A percentile compares a stretch with the other conserved stretches of the same genome.
Conservation (phyloP, 2,888 invertebrate genomes). For the Hirtodrosophila cameraria region DNA sequence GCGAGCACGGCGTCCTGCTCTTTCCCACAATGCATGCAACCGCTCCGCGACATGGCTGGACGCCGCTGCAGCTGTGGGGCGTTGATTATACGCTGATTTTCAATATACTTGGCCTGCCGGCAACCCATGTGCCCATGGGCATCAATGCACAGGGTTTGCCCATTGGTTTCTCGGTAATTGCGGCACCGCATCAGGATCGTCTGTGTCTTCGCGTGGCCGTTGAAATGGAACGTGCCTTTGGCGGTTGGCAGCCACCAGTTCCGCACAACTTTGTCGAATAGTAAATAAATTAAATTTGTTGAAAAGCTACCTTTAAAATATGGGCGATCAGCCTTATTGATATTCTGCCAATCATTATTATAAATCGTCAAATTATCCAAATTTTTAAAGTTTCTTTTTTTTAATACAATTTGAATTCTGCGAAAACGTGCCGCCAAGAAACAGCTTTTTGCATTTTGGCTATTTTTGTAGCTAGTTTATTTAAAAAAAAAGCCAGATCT, state of each 20-base stretch:
- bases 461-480: too few species aligned
- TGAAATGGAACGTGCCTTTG: constrained; percentile 91
- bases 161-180: constrained; percentile 91
- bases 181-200: constrained; percentile 90
- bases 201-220: constrained; percentile 92
- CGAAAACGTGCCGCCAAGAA: too few species aligned
- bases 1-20: constrained; percentile 89
- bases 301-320: too few species aligned
- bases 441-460: too few species aligned
- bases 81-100: constrained; percentile 79
- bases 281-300: not conserved
- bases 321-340: too few species aligned
- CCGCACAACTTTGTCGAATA: constrained; percentile 14
- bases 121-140: constrained; percentile 90
- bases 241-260: constrained; percentile 90
- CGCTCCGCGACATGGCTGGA: constrained; percentile 88
- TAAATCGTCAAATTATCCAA: too few species aligned
- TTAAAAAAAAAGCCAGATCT: too few species aligned
- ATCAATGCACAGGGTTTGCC: constrained; percentile 88
- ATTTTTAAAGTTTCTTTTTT: too few species aligned
- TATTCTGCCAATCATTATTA: too few species aligned
- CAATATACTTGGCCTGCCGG: constrained; percentile 89
- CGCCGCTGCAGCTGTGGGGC: constrained; percentile 76
- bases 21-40: constrained; percentile 88
- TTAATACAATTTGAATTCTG: too few species aligned